Evolutionary conservation across 1,140 invertebrate genomes (phyloP).

Genomic region (Cyphomyrmex costatus): DNA sequence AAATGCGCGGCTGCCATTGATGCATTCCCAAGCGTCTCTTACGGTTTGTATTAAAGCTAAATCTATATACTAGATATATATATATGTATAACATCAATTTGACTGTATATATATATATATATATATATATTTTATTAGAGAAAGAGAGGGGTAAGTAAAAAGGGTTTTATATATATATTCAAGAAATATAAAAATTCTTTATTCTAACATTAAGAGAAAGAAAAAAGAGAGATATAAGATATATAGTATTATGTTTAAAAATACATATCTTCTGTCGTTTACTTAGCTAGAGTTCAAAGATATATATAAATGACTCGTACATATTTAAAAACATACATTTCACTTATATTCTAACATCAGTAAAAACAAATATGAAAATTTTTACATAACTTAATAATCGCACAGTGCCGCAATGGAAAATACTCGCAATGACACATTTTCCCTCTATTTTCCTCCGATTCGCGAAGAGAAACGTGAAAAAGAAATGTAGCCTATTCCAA

Average conservation of each 20-base stretch:
- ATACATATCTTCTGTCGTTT: neutral
- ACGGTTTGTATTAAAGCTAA: too few relatives aligned
- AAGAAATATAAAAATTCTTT: neutral
- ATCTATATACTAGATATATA: neutral
- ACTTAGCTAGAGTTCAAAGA: neutral
- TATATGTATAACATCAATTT: neutral
- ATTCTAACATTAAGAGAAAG: neutral
- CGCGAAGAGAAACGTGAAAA: constrained; percentile 2
- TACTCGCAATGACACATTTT: constrained; percentile 33
- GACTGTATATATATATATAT: too few relatives aligned
- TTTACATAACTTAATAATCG: neutral
- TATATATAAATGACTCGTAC: neutral
- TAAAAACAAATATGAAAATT: neutral
- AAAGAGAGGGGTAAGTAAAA: too few relatives aligned
- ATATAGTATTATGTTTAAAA: neutral
- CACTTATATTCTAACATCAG: neutral
- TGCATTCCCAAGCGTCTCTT: too few relatives aligned
- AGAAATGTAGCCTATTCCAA: constrained; percentile 12
- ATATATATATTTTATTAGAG: too few relatives aligned
- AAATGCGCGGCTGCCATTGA: too few relatives aligned
- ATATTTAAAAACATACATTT: neutral
- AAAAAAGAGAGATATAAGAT: neutral
- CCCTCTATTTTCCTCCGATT: neutral
- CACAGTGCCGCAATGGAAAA: neutral
- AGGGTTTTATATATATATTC: neutral